Evolutionary conservation across 2,888 invertebrate genomes (phyloP).

Genomic region (Callimorpha dominula): DNA sequence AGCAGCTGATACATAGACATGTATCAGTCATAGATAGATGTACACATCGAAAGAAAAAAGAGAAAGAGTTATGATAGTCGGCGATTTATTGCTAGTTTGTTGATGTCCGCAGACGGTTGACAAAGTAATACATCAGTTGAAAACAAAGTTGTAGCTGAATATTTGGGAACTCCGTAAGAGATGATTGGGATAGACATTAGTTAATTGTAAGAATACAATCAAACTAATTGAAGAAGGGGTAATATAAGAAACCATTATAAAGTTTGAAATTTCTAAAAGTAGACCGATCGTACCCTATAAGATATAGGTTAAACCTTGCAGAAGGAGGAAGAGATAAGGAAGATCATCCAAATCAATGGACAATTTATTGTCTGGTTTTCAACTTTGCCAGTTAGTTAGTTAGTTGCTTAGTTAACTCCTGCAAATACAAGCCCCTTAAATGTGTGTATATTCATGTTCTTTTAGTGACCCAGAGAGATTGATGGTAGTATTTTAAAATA

Average conservation of each 20-base stretch:
- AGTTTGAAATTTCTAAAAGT: not conserved
- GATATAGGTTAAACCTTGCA: not conserved
- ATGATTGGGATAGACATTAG: not conserved
- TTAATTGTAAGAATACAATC: too few species aligned
- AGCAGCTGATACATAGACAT: too few species aligned
- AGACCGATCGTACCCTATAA: not conserved
- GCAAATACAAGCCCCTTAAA: not conserved
- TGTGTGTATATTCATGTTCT: not conserved
- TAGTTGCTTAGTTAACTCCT: too few species aligned
- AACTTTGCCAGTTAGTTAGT: not conserved
- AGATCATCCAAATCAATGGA: not conserved
- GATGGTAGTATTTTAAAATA: conserved; percentile 8
- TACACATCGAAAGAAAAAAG: not conserved
- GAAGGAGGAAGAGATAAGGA: not conserved
- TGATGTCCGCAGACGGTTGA: not conserved
- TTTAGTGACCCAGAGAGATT: conserved; percentile 13
- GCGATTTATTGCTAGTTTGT: not conserved
- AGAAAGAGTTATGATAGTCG: not conserved
- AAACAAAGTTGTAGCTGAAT: not conserved
- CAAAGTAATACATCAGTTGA: not conserved
- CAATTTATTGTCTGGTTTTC: not conserved
- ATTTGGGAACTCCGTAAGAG: not conserved
- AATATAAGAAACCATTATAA: too few species aligned
- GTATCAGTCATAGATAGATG: too few species aligned
- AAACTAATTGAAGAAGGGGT: too few species aligned